A percentile compares a stretch with the other conserved stretches of the same genome.
These are phyloP conservation scores for Bombus consobrinus DNA, from an alignment of 1,140 invertebrate genomes.

Conservation along the genomic window DNA sequence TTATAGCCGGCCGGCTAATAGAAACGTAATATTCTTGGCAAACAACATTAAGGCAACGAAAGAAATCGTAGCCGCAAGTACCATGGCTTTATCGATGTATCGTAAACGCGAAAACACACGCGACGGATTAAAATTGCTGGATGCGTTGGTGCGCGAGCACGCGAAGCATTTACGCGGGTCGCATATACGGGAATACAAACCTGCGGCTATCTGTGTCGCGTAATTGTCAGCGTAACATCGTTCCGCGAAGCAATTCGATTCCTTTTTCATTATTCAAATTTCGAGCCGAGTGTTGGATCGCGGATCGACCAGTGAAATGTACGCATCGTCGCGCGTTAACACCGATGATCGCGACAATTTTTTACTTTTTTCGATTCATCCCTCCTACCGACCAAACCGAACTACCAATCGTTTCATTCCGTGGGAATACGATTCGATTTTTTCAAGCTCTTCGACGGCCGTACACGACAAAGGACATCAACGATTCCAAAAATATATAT, in stretches of 20 bases:
- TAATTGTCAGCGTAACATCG: constrained; percentile 34
- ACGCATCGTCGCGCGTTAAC: neutral
- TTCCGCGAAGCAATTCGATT: constrained; percentile 39
- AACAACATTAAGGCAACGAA: neutral
- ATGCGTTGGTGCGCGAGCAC: neutral
- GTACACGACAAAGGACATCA: rapidly evolving
- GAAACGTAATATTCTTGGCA: neutral
- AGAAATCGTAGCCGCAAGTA: neutral
- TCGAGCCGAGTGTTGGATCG: neutral
- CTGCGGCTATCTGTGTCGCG: neutral
- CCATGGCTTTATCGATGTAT: constrained; percentile 26
- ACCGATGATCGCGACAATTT: constrained; percentile 7
- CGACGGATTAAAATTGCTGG: constrained; percentile 38
- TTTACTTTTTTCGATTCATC: neutral
- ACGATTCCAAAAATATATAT: neutral
- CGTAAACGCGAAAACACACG: constrained; percentile 28
- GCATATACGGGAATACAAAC: constrained; percentile 15
- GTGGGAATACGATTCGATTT: neutral
- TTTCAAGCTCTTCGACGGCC: neutral
- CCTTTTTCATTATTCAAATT: constrained; percentile 52
- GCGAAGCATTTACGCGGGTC: neutral
- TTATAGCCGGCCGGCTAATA: neutral
- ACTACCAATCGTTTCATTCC: neutral
- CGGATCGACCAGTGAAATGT: constrained; percentile 10
- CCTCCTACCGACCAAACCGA: no score